A percentile compares a stretch with the other conserved stretches of the same genome.
These are phyloP conservation scores for Lasioglossum baleicum DNA, from an alignment of 1,140 invertebrate species.

Conservation along the genomic window DNA sequence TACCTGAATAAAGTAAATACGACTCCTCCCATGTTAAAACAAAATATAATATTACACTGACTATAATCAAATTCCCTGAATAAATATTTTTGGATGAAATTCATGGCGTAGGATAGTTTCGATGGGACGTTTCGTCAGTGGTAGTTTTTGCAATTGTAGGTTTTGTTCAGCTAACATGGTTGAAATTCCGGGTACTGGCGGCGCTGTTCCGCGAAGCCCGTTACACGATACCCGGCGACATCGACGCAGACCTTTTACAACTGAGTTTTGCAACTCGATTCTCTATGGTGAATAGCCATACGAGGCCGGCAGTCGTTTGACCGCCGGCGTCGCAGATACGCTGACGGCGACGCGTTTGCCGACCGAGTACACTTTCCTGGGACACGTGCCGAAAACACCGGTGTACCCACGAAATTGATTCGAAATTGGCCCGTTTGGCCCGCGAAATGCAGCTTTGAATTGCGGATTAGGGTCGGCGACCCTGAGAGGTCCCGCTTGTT, in stretches of 20 bases:
- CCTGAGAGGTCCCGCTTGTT: background rate
- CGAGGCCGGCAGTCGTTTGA: constrained; percentile 1
- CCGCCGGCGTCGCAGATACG: constrained; percentile 8
- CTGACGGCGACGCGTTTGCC: constrained; percentile 19
- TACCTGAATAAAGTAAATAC: too few relatives aligned
- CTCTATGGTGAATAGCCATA: constrained; percentile 48
- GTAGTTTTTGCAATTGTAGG: too few relatives aligned
- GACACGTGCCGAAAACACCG: constrained; percentile 5
- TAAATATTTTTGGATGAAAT: too few relatives aligned
- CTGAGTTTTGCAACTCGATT: constrained; percentile 73
- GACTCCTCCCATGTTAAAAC: too few relatives aligned
- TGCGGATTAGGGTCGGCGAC: background rate
- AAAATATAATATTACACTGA: too few relatives aligned
- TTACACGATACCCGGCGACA: constrained; percentile 41
- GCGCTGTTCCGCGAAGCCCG: background rate
- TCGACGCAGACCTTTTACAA: constrained; percentile 66
- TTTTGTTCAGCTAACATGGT: too few relatives aligned
- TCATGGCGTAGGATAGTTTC: too few relatives aligned
- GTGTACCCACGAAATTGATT: background rate
- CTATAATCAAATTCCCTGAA: too few relatives aligned
- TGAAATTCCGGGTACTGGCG: too few relatives aligned
- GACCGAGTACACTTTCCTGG: background rate
- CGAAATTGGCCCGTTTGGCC: background rate
- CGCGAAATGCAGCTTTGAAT: background rate
- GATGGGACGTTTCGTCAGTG: too few relatives aligned